Conservation (phyloP, 2,797 vertebrate genomes). For the Danionella dracula region DNA sequence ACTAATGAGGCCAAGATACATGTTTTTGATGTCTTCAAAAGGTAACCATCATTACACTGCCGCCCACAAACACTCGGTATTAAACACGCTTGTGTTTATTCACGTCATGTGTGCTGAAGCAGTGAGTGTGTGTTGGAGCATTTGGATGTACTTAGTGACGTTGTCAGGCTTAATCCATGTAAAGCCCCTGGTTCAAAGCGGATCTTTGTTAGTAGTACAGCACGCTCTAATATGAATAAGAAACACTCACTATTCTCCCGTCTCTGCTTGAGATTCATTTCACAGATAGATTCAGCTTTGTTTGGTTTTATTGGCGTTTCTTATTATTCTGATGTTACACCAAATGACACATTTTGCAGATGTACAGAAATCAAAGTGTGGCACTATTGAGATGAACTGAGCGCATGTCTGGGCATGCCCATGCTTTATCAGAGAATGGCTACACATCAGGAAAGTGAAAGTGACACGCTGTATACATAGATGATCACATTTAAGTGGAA, state of each 20-base stretch:
- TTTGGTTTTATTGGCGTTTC: conserved; percentile 66
- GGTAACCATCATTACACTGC: not conserved
- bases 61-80: not conserved
- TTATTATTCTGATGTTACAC: conserved; percentile 63
- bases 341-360: conserved; percentile 66
- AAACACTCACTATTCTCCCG: not conserved
- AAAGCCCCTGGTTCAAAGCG: conserved; percentile 31
- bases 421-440: conserved; percentile 1
- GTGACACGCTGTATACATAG: conserved; percentile 4
- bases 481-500: conserved; percentile 6
- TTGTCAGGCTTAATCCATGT: conserved; percentile 27
- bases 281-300: not conserved
- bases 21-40: no score
- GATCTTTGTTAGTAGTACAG: conserved; percentile 23
- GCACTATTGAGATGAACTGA: conserved; percentile 77
- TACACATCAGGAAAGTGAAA: conserved; percentile 2
- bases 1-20: no score
- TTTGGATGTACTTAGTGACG: conserved; percentile 30
- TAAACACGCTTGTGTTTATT: not conserved
- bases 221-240: conserved; percentile 8
- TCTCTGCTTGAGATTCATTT: not conserved
- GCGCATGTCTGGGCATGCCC: not conserved
- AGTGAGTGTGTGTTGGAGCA: conserved; percentile 18
- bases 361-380: conserved; percentile 80
- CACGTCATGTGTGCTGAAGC: not conserved